Conservation (phyloP, 2,888 invertebrate genomes). For the Bombylius discolor region DNA sequence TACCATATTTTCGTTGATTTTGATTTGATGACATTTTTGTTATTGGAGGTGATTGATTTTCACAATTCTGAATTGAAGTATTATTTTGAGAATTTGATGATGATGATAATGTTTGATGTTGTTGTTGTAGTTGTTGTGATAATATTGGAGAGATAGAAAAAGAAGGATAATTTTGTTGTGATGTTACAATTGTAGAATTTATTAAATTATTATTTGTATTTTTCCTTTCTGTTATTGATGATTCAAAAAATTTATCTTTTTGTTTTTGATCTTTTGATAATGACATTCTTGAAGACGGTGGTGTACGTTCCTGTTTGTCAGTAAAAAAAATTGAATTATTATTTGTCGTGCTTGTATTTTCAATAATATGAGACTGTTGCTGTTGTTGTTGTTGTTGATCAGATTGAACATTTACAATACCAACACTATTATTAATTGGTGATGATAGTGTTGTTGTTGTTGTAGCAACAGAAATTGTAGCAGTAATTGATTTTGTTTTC, state of each 20-base stretch:
- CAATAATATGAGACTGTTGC: background rate
- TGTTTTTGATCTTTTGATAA: background rate
- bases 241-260: slow-evolving; percentile 8
- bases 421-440: slow-evolving; percentile 13
- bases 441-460: slow-evolving; percentile 7
- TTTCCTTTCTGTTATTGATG: slow-evolving; percentile 6
- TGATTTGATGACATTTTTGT: background rate
- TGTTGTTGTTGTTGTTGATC: background rate
- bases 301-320: background rate
- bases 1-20: slow-evolving; percentile 28
- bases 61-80: background rate
- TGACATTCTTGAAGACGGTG: too few species aligned
- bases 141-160: background rate
- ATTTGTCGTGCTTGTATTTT: too few species aligned
- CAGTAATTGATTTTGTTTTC: background rate
- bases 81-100: background rate
- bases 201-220: slow-evolving; percentile 4
- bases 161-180: background rate
- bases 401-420: background rate
- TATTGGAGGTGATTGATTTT: background rate
- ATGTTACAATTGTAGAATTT: too few species aligned
- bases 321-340: background rate
- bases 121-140: background rate
- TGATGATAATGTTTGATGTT: background rate
- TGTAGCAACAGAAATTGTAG: slow-evolving; percentile 1